These are phyloP conservation scores for Agrilus mali DNA, from an alignment of 2,888 invertebrate species.

Conservation along the genomic window DNA sequence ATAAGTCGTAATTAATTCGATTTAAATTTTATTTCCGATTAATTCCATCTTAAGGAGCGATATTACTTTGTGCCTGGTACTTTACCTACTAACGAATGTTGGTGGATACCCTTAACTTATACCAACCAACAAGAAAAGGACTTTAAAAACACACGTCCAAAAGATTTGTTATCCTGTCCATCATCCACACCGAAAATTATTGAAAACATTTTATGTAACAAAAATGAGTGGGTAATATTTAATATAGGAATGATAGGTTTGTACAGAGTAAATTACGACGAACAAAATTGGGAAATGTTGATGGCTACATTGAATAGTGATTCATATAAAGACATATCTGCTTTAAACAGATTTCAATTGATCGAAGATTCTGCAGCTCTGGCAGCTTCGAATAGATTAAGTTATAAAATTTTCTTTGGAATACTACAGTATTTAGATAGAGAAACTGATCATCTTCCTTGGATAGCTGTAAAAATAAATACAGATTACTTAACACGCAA, in stretches of 20 bases:
- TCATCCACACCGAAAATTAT: conserved; percentile 11
- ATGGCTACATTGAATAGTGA: conserved; percentile 41
- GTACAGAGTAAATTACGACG: conserved; percentile 68
- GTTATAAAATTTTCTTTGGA: conserved; percentile 49
- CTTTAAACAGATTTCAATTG: conserved; percentile 66
- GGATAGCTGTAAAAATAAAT: conserved; percentile 48
- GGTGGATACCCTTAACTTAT: conserved; percentile 54
- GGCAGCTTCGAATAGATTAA: conserved; percentile 49
- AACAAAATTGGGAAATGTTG: conserved; percentile 59
- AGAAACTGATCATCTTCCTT: conserved; percentile 50
- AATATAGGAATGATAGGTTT: conserved; percentile 59
- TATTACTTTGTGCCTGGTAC: conserved; percentile 2
- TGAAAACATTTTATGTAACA: conserved; percentile 30
- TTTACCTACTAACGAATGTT: conserved; percentile 26
- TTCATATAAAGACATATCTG: conserved; percentile 43
- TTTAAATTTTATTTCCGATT: no score
- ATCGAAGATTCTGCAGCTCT: conserved; percentile 66
- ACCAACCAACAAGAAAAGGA: conserved; percentile 35
- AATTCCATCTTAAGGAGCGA: conserved; percentile 15
- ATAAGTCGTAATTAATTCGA: no score
- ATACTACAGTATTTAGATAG: conserved; percentile 36
- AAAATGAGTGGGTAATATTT: conserved; percentile 55
- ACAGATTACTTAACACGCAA: conserved; percentile 46
- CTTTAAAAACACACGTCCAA: conserved; percentile 39
- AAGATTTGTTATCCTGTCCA: conserved; percentile 40